Evolutionary conservation across 2,888 invertebrate species (phyloP), one percentile per base, ranked within the genome.

Genomic region (Acrobasis repandana): DNA sequence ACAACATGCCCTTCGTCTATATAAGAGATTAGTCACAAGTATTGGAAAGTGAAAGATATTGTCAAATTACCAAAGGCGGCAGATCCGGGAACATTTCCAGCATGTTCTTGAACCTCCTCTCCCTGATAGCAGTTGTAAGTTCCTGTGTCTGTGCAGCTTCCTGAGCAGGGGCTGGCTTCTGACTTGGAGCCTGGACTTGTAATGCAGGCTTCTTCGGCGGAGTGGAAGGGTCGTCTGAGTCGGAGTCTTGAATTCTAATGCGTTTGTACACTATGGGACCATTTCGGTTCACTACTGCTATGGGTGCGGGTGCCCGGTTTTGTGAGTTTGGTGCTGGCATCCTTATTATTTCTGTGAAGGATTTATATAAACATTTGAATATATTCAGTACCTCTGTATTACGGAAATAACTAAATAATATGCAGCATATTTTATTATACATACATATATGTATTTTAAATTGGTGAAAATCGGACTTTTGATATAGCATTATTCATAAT

Each of bases 21-120:
- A n/a, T n/a, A n/a, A n/a, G n/a, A n/a, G n/a, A n/a, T n/a, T n/a
- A n/a, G n/a, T n/a, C n/a, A n/a, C n/a, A n/a, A n/a, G n/a, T n/a
- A n/a, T n/a, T n/a, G n/a, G n/a, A n/a, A n/a, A n/a, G n/a, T 6
- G 8, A 2, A 28, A 28, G 8, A 4, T 28, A 28, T 28, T 28
- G 4, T 28, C 6, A 5, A 79, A 86, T 83, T 83, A 95, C 95
- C 83, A 93, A 84, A 36, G 93, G 91, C 65, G 94, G 93, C 69
- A 94, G 85, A 61, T 93, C 90, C 6, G 95, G 95, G 73, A 94
- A 95, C 85, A 94, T 93, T 76, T 93, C 93, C 65, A 93, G 83
- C 84, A 95, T 93, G 79, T 94, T 94, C 75, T 93, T 91, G 75
- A 95, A 93, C 65, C 94, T 88, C 59, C 93, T 88, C 71, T 94